Conservation (phyloP, 2,888 invertebrate genomes). For the Phalera bucephala region DNA sequence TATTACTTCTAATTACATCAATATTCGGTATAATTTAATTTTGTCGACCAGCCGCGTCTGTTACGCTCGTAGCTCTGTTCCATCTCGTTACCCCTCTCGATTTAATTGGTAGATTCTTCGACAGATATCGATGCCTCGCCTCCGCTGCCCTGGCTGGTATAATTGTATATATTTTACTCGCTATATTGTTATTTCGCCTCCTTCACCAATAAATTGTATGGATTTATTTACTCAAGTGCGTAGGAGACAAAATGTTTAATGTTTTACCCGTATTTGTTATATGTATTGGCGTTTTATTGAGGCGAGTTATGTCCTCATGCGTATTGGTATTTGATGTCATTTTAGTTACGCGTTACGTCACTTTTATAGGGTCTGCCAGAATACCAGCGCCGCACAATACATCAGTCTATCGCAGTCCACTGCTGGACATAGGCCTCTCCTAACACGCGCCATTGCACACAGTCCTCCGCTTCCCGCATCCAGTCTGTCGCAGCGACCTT, state of each 20-base stretch:
- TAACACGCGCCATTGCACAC: too few species aligned
- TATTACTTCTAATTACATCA: too few species aligned
- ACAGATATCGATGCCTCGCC: conserved; percentile 52
- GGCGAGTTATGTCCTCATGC: background rate
- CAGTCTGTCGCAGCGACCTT: too few species aligned
- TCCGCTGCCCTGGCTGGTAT: conserved; percentile 6
- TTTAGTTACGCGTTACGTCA: too few species aligned
- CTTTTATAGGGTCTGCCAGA: too few species aligned
- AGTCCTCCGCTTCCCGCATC: too few species aligned
- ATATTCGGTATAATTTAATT: too few species aligned
- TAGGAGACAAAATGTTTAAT: conserved; percentile 1
- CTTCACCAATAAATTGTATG: conserved; percentile 25
- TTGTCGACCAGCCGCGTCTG: too few species aligned
- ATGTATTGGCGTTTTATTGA: background rate
- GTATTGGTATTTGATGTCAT: too few species aligned
- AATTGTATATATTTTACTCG: conserved; percentile 21
- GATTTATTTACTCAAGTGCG: conserved; percentile 23
- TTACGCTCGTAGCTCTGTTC: conserved; percentile 25
- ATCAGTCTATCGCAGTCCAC: too few species aligned
- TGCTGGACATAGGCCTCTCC: too few species aligned
- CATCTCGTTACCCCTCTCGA: conserved; percentile 54
- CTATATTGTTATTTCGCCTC: conserved; percentile 19
- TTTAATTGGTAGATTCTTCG: conserved; percentile 73
- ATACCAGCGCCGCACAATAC: too few species aligned
- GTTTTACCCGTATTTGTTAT: conserved; percentile 1